A percentile compares a stretch with the other conserved stretches of the same genome.
These are phyloP conservation scores for Brienomyrus longianalis DNA, from an alignment of 2,113 vertebrate species.

Conservation along the genomic window DNA sequence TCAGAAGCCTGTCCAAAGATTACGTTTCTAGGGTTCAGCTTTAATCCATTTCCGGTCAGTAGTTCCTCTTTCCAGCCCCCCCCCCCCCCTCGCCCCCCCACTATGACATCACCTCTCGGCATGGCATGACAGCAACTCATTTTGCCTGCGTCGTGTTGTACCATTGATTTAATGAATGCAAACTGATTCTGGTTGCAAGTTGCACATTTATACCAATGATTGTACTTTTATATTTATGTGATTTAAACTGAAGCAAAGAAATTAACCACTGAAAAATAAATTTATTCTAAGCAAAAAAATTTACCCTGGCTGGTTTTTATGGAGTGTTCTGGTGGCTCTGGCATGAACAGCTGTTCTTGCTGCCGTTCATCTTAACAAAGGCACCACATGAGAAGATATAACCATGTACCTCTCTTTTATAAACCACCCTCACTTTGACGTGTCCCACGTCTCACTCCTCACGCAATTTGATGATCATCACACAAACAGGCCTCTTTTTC, in stretches of 20 bases:
- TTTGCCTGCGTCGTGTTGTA: conserved; percentile 56
- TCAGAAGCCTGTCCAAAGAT: neutral
- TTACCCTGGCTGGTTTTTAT: neutral
- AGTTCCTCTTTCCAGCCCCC: neutral
- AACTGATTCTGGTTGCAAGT: conserved; percentile 61
- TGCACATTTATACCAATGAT: conserved; percentile 72
- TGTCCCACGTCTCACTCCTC: neutral
- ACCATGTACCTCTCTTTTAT: neutral
- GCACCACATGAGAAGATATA: neutral
- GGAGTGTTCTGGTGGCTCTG: neutral
- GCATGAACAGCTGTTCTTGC: neutral
- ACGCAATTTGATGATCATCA: neutral
- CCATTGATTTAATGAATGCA: conserved; percentile 59
- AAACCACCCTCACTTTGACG: neutral
- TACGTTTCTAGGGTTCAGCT: conserved; percentile 3
- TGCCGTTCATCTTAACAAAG: neutral
- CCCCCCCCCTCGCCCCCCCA: neutral
- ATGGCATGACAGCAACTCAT: conserved; percentile 29
- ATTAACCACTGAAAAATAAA: conserved; percentile 35
- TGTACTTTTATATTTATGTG: conserved; percentile 72
- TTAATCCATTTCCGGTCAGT: neutral
- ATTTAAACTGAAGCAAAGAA: conserved; percentile 47
- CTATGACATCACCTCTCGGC: conserved; percentile 17
- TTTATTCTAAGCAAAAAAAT: conserved; percentile 31
- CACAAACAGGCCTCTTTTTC: neutral